These are phyloP conservation scores for Tetragnatha versicolor DNA, from an alignment of 1,140 invertebrate species.

Conservation along the genomic window DNA sequence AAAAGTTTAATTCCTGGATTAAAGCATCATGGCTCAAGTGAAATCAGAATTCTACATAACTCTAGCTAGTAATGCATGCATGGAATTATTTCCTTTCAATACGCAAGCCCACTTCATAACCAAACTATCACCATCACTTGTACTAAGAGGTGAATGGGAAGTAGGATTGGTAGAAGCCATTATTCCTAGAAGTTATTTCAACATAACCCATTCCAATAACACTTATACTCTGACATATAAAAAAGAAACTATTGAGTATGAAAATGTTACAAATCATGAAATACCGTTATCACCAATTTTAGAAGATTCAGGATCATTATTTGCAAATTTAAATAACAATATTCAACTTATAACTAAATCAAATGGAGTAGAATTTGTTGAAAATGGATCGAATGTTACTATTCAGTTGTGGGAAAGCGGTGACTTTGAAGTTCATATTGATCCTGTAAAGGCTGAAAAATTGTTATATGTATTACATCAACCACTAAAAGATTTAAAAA, in stretches of 20 bases:
- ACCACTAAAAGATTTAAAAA: too few relatives aligned
- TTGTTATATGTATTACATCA: too few relatives aligned
- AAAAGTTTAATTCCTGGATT: slow-evolving; percentile 30
- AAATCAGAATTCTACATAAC: slow-evolving; percentile 30
- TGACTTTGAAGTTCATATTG: too few relatives aligned
- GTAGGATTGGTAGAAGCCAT: background rate
- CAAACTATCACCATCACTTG: background rate
- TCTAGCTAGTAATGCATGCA: slow-evolving; percentile 3
- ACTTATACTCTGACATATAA: background rate
- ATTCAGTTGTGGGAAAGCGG: too few relatives aligned
- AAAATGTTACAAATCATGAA: too few relatives aligned
- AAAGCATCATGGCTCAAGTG: slow-evolving; percentile 8
- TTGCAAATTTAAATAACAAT: too few relatives aligned
- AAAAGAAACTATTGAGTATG: background rate
- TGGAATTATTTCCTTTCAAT: slow-evolving; percentile 13
- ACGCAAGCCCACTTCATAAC: slow-evolving; percentile 14
- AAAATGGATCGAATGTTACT: too few relatives aligned
- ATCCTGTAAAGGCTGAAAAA: too few relatives aligned
- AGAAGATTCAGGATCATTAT: too few relatives aligned
- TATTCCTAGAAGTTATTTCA: slow-evolving; percentile 2
- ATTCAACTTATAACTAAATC: too few relatives aligned
- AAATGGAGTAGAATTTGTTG: too few relatives aligned
- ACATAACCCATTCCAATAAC: background rate
- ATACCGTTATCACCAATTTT: too few relatives aligned
- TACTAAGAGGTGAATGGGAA: background rate